Evolutionary conservation across 92 coral and sea anemone genomes (phyloP).

Genomic region (Palythoa grandiflora): DNA sequence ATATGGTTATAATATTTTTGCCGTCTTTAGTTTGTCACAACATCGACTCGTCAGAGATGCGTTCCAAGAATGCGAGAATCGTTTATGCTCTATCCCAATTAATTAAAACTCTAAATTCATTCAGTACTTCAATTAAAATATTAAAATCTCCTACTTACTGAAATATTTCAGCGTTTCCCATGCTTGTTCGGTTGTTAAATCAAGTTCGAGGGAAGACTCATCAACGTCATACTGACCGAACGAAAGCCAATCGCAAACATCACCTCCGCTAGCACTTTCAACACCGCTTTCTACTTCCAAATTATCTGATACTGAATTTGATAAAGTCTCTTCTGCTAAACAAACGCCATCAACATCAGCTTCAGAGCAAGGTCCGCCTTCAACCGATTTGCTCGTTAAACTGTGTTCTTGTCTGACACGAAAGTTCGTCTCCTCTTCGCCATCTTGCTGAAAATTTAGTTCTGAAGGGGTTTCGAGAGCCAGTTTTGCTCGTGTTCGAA

Average conservation of each 20-base stretch:
- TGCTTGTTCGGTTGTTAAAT: constrained; percentile 96
- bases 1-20: background rate
- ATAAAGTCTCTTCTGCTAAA: constrained; percentile 80
- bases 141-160: constrained; percentile 75
- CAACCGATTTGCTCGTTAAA: constrained; percentile 20
- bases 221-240: constrained; percentile 56
- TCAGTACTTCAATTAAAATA: background rate
- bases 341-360: constrained; percentile 47
- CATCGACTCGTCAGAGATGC: background rate
- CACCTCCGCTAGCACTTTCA: constrained; percentile 92
- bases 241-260: constrained; percentile 61
- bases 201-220: constrained; percentile 71
- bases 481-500: constrained; percentile 32
- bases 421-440: constrained; percentile 22
- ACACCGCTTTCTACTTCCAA: constrained; percentile 96
- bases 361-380: constrained; percentile 20
- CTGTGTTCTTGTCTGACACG: constrained; percentile 13
- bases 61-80: background rate
- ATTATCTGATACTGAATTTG: constrained; percentile 80
- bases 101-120: background rate
- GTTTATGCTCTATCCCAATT: background rate
- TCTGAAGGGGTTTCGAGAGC: constrained; percentile 34
- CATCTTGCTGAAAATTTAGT: constrained; percentile 33
- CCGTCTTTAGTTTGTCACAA: background rate
- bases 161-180: constrained; percentile 96